Conservation (phyloP, 2,113 vertebrate genomes). For the Callipepla californica region DNA sequence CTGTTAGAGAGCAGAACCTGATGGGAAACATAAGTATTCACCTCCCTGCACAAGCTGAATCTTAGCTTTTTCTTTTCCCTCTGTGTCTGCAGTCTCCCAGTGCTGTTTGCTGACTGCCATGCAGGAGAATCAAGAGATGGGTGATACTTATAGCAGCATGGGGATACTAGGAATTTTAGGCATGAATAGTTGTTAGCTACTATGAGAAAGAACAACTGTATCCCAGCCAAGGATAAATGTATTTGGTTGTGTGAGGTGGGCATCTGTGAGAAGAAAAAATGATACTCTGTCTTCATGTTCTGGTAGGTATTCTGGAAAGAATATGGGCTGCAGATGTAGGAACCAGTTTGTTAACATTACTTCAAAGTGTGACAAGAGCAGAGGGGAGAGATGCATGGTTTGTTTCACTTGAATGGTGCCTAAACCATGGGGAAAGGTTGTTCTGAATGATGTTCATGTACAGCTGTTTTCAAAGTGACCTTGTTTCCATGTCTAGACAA, state of each 20-base stretch:
- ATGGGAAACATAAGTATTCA: background rate
- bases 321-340: too few relatives aligned
- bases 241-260: too few relatives aligned
- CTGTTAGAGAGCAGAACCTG: background rate
- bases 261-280: background rate
- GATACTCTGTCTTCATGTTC: background rate
- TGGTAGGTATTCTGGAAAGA: accelerated
- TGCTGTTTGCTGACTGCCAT: accelerated
- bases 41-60: background rate
- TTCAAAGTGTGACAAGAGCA: background rate
- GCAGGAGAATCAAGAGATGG: background rate
- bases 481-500: background rate
- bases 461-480: background rate
- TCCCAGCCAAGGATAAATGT: background rate
- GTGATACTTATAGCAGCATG: too few relatives aligned
- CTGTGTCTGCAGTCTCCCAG: accelerated
- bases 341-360: accelerated
- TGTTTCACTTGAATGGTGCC: too few relatives aligned
- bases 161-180: background rate
- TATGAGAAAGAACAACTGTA: background rate
- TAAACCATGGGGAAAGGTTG: background rate
- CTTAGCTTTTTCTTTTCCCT: background rate
- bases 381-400: background rate
- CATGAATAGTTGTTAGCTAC: background rate
- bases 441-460: background rate